Evolutionary conservation across 2,113 vertebrate genomes (phyloP).

Genomic region (Calonectris borealis): DNA sequence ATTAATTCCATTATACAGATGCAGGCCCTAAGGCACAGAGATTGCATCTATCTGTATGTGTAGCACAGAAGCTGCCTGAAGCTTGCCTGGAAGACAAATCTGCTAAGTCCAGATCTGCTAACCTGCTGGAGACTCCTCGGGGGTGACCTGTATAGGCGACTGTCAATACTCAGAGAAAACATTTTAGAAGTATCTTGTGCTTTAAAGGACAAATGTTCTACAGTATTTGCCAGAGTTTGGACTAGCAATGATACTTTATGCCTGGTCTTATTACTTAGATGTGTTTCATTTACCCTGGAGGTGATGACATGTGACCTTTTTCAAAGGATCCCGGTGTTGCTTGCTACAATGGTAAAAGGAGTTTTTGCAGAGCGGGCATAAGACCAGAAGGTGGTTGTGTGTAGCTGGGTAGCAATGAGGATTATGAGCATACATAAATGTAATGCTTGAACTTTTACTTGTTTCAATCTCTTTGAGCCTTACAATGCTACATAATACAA

Average conservation of each 20-base stretch:
- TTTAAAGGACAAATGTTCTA: background rate
- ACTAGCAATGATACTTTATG: background rate
- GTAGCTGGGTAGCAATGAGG: background rate
- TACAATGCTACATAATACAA: background rate
- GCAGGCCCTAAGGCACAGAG: background rate
- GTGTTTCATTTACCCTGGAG: background rate
- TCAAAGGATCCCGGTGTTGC: background rate
- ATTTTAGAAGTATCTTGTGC: background rate
- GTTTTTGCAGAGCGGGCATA: background rate
- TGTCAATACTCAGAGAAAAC: background rate
- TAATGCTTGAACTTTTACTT: background rate
- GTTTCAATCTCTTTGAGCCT: background rate
- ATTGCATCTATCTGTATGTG: background rate
- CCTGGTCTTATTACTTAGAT: background rate
- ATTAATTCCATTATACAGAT: background rate
- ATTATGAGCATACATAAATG: background rate
- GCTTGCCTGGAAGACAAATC: background rate
- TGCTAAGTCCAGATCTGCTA: background rate
- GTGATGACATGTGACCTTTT: background rate
- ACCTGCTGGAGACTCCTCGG: background rate
- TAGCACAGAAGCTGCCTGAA: background rate
- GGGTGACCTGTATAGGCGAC: background rate
- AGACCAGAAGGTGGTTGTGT: background rate
- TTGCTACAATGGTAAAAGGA: background rate
- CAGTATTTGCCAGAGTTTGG: background rate